Evolutionary conservation across 2,797 vertebrate genomes (phyloP), one percentile per base, ranked within the genome.

Genomic region (Falco peregrinus): DNA sequence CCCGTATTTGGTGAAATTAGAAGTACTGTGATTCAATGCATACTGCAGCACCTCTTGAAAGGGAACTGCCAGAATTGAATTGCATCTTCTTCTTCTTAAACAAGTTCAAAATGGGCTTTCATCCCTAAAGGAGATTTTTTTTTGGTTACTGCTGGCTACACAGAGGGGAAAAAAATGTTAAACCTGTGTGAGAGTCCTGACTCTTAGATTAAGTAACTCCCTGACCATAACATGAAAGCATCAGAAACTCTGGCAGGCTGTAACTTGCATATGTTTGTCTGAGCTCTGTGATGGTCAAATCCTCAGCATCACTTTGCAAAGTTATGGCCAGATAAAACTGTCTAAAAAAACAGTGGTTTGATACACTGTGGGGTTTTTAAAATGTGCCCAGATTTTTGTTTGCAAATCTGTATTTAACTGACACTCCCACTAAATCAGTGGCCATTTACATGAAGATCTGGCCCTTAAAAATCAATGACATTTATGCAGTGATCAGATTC

Each of bases 61-160:
- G 51, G 77, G 57, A 91, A 76, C 53, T 79, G 70, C 73, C 74
- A 93, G 89, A 93, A 69, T 1, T 89, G 69, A 89, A 91, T 48
- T 81, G 69, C 39, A 86, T 88, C 59, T 26, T 87, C 35, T 86
- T 79, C 64, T 75, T 84, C 37, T 87, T 50, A 73, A 64, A 73
- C 43, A 86, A 75, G 39, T 91, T 93, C 45, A 88, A 86, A 93
- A 90, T 53, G 48, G 21, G 67, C 63, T 94, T 96, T 92, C 84
- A 88, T n/a, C 63, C 79, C 63, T 24, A 37, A 69, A 96, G 63
- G 79, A 84, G 14, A 74, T 77, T 73, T 76, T 71, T 80, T 80
- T 94, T 95, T 63, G 37, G 45, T 93, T 91, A 39, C 76, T 92
- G 79, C 61, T 86, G 71, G 61, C 61, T 89, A 82, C 57, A 70